These are phyloP conservation scores for Martes martes DNA, from an alignment of 2,113 vertebrate species.

Conservation along the genomic window DNA sequence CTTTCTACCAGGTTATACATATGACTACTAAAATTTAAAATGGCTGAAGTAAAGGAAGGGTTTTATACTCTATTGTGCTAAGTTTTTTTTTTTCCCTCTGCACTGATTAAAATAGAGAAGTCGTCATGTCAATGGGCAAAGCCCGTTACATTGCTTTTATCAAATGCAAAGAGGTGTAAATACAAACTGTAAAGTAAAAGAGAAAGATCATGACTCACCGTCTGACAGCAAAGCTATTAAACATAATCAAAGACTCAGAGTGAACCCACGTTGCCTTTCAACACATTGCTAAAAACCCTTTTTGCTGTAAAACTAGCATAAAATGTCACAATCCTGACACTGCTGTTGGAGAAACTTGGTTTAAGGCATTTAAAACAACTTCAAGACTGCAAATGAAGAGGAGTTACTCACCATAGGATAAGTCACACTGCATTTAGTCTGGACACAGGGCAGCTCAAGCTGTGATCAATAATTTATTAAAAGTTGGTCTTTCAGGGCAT, in stretches of 20 bases:
- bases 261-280: slow-evolving; percentile 52
- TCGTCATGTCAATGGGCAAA: slow-evolving; percentile 52
- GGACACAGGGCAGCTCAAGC: slow-evolving; percentile 42
- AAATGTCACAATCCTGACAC: slow-evolving; percentile 58
- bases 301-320: slow-evolving; percentile 5
- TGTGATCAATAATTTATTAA: slow-evolving; percentile 67
- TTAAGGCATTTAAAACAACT: slow-evolving; percentile 61
- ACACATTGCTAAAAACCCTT: slow-evolving; percentile 63
- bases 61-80: slow-evolving; percentile 31
- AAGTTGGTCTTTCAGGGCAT: slow-evolving; percentile 55
- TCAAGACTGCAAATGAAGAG: slow-evolving; percentile 43
- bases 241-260: slow-evolving; percentile 63
- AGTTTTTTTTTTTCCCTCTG: slow-evolving; percentile 35
- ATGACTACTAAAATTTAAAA: background rate
- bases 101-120: slow-evolving; percentile 61
- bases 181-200: slow-evolving; percentile 69
- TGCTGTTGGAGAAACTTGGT: slow-evolving; percentile 23
- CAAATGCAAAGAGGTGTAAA: slow-evolving; percentile 68
- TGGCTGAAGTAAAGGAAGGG: background rate
- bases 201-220: slow-evolving; percentile 72
- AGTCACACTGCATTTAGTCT: slow-evolving; percentile 58
- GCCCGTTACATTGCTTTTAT: slow-evolving; percentile 45
- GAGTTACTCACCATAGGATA: slow-evolving; percentile 78
- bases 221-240: slow-evolving; percentile 72
- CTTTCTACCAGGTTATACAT: background rate